phyloP scores from a whole-genome alignment of 2,888 invertebrate species.

The Sipunculus nudus region DNA sequence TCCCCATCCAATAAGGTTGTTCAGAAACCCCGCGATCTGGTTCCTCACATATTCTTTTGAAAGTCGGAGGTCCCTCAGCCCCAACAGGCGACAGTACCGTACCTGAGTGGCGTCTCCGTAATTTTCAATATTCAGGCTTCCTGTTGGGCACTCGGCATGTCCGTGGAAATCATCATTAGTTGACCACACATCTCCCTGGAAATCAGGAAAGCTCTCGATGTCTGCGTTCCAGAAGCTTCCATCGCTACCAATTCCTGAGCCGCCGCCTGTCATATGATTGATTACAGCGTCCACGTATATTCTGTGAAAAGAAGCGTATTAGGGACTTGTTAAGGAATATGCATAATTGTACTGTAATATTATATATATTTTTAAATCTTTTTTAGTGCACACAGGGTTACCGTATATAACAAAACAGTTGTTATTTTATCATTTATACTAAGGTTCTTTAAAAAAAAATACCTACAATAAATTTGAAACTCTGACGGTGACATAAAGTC shows the following conservation, averaged over 20 bases:
- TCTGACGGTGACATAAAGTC: too few relatives aligned
- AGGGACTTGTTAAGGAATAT: too few relatives aligned
- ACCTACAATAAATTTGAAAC: too few relatives aligned
- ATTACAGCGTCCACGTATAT: slow-evolving; percentile 82
- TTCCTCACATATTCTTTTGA: slow-evolving; percentile 73
- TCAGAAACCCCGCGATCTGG: slow-evolving; percentile 75
- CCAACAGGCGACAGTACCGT: slow-evolving; percentile 76
- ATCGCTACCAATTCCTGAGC: slow-evolving; percentile 68
- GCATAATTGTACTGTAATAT: too few relatives aligned
- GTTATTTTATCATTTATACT: too few relatives aligned
- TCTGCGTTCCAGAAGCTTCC: slow-evolving; percentile 71
- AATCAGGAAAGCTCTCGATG: slow-evolving; percentile 55
- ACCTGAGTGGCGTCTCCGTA: slow-evolving; percentile 62
- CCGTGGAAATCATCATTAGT: slow-evolving; percentile 72
- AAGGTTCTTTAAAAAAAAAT: too few relatives aligned
- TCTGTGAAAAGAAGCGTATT: slow-evolving; percentile 55
- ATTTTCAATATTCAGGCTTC: slow-evolving; percentile 41
- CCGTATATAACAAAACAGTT: too few relatives aligned
- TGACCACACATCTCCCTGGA: slow-evolving; percentile 66
- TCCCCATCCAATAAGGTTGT: slow-evolving; percentile 76
- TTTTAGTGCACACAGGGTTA: too few relatives aligned
- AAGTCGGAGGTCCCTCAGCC: slow-evolving; percentile 82
- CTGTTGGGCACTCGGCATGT: slow-evolving; percentile 68
- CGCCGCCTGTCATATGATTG: slow-evolving; percentile 83
- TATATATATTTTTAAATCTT: too few relatives aligned